These are phyloP conservation scores for Fratercula arctica DNA, from an alignment of 2,797 vertebrate species.

Conservation along the genomic window DNA sequence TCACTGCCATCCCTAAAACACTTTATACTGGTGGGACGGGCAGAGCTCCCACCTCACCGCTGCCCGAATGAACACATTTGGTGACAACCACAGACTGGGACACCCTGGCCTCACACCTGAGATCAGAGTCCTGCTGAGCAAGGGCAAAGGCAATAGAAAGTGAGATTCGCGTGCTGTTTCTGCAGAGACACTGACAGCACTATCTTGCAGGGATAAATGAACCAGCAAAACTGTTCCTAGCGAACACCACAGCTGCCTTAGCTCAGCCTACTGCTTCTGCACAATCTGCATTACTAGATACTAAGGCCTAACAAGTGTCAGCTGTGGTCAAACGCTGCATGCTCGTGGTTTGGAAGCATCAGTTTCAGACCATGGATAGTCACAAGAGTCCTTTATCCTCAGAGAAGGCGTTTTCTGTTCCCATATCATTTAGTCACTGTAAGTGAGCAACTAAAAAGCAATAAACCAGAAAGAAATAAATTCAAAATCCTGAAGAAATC, in stretches of 20 bases:
- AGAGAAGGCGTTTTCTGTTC: not conserved
- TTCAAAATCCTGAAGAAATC: not conserved
- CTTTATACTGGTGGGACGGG: accelerated
- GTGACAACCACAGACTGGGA: not conserved
- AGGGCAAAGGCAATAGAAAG: not conserved
- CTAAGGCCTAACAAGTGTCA: not conserved
- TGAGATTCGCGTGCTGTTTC: accelerated
- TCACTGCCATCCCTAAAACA: not conserved
- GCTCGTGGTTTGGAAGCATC: not conserved
- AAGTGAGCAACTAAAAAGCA: not conserved
- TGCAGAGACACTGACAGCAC: not conserved
- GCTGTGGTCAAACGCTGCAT: not conserved
- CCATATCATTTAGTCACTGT: not conserved
- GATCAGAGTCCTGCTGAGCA: not conserved
- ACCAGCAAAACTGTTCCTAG: not conserved
- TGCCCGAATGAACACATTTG: not conserved
- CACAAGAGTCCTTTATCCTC: not conserved
- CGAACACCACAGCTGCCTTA: not conserved
- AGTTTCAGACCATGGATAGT: not conserved
- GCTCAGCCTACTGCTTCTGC: not conserved
- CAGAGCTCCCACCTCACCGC: not conserved
- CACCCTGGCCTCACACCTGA: accelerated
- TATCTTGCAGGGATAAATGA: not conserved
- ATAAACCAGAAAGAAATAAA: not conserved
- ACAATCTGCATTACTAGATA: not conserved